These are phyloP conservation scores for Dreissena polymorpha DNA, from an alignment of 1,140 invertebrate species.

Conservation along the genomic window DNA sequence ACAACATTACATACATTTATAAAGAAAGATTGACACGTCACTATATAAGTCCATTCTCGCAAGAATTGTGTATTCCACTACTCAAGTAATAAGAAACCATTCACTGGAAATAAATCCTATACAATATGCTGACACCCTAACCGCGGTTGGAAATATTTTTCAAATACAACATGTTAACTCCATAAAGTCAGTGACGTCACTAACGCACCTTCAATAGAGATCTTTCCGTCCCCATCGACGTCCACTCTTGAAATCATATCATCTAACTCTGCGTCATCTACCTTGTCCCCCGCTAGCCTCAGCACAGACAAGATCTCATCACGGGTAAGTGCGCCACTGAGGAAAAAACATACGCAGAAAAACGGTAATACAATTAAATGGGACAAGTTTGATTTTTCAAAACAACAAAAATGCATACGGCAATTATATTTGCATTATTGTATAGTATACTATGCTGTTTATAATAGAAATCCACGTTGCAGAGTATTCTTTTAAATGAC, in stretches of 20 bases:
- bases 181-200: background rate
- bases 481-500: no score
- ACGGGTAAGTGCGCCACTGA: constrained; percentile 34
- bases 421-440: background rate
- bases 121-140: background rate
- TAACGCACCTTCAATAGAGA: constrained; percentile 34
- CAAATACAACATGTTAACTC: background rate
- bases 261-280: constrained; percentile 23
- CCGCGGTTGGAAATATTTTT: background rate
- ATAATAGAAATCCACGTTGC: no score
- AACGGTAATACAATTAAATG: background rate
- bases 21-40: background rate
- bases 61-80: background rate
- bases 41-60: background rate
- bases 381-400: background rate
- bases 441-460: no score
- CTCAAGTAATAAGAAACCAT: background rate
- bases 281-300: constrained; percentile 20
- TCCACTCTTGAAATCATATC: constrained; percentile 22
- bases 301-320: constrained; percentile 29
- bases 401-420: background rate
- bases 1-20: no score
- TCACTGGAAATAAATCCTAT: background rate
- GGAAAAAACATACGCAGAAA: background rate
- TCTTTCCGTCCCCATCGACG: constrained; percentile 35